phyloP scores from a whole-genome alignment of 1,140 invertebrate species.

The Monomorium pharaonis region DNA sequence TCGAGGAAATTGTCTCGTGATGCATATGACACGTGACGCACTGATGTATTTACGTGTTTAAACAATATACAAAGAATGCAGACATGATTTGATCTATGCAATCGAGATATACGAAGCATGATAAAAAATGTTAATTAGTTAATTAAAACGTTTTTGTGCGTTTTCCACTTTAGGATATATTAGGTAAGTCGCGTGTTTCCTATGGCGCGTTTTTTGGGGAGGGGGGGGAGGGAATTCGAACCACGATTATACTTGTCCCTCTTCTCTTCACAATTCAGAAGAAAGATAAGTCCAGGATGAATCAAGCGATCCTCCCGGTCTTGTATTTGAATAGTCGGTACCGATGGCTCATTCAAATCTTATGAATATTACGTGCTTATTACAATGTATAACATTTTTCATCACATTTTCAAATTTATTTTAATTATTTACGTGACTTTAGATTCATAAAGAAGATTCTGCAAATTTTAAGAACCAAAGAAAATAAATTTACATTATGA shows the following conservation, averaged over 20 bases:
- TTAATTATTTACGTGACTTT: neutral
- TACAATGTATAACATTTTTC: neutral
- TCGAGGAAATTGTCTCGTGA: constrained; percentile 19
- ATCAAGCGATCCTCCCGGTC: constrained; percentile 24
- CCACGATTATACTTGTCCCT: constrained; percentile 45
- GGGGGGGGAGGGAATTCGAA: no score
- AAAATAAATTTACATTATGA: neutral
- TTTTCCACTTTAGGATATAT: constrained; percentile 71
- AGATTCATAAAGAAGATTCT: neutral
- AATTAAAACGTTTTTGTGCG: constrained; percentile 71
- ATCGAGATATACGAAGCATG: neutral
- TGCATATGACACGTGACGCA: neutral
- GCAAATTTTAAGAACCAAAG: neutral
- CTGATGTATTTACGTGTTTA: constrained; percentile 31
- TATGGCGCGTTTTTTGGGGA: constrained; percentile 50
- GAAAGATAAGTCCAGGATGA: constrained; percentile 61
- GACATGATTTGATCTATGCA: neutral
- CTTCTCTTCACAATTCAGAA: neutral
- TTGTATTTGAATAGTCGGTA: constrained; percentile 33
- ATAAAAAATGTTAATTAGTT: constrained; percentile 70
- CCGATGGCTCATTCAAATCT: neutral
- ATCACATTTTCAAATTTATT: neutral
- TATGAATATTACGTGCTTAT: neutral
- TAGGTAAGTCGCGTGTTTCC: constrained; percentile 64
- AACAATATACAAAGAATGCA: constrained; percentile 27